phyloP scores from a whole-genome alignment of 1,140 invertebrate genomes.

The Melanaphis sacchari region DNA sequence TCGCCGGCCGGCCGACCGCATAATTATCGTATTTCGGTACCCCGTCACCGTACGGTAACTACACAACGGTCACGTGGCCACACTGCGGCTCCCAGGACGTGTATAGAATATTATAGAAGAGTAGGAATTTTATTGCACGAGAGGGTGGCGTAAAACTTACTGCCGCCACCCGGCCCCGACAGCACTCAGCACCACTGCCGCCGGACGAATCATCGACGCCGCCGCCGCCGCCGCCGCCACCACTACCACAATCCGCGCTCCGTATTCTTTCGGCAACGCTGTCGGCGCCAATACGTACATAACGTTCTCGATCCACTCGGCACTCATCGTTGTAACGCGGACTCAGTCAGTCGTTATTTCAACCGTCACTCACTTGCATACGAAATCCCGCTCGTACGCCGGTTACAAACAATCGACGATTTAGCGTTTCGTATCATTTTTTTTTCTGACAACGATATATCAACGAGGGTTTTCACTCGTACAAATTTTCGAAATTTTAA shows the following conservation, averaged over 20 bases:
- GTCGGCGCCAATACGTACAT: constrained; percentile 13
- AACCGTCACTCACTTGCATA: background rate
- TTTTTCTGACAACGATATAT: background rate
- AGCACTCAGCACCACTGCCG: background rate
- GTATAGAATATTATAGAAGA: background rate
- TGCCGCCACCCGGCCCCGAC: background rate
- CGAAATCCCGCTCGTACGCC: background rate
- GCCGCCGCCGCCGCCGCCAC: background rate
- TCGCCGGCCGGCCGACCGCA: background rate
- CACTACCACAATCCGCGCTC: background rate
- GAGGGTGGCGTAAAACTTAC: background rate
- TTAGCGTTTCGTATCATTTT: background rate
- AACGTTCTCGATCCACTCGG: background rate
- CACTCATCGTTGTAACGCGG: background rate
- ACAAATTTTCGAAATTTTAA: background rate
- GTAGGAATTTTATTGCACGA: background rate
- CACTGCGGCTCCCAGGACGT: constrained; percentile 5
- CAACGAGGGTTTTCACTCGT: background rate
- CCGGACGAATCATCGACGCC: background rate
- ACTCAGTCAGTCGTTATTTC: background rate
- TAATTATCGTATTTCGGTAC: background rate
- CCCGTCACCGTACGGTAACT: background rate
- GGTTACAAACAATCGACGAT: background rate
- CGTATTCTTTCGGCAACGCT: constrained; percentile 48
- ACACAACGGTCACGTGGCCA: background rate